phyloP scores from a whole-genome alignment of 2,888 invertebrate species.

The Protonemura montana region DNA sequence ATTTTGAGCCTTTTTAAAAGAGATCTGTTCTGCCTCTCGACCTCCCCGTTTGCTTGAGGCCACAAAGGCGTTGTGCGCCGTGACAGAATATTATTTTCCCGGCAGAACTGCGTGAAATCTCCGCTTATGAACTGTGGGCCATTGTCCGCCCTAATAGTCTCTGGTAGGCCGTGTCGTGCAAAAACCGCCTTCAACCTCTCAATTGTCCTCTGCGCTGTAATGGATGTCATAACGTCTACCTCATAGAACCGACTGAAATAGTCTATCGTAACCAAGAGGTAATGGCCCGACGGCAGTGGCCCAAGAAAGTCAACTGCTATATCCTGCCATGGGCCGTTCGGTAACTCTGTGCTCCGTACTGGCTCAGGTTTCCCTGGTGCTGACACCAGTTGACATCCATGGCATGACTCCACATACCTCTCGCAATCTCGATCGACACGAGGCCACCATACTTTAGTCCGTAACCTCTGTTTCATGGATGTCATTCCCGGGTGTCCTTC shows the following conservation, averaged over 20 bases:
- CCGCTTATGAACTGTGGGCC: background rate
- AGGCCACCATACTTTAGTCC: constrained; percentile 20
- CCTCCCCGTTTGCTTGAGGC: constrained; percentile 4
- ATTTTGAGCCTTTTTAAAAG: background rate
- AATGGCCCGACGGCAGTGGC: constrained; percentile 22
- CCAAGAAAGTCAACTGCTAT: constrained; percentile 22
- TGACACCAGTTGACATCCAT: constrained; percentile 49
- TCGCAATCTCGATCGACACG: constrained; percentile 13
- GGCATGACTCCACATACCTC: background rate
- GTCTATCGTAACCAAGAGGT: constrained; percentile 29
- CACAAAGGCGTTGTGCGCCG: background rate
- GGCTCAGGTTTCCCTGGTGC: constrained; percentile 48
- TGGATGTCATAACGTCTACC: constrained; percentile 24
- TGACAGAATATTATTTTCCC: background rate
- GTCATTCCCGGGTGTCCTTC: background rate
- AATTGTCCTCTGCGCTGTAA: background rate
- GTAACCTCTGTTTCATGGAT: background rate
- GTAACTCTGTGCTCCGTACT: constrained; percentile 37
- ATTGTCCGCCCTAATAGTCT: background rate
- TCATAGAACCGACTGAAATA: constrained; percentile 20
- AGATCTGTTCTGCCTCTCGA: constrained; percentile 1
- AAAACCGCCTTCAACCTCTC: background rate
- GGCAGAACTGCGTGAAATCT: background rate
- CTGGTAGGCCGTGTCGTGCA: constrained; percentile 8
- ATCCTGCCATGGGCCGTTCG: constrained; percentile 25